Base-by-base conservation (phyloP, 2,797 vertebrate species). In the Sebastolobus alascanus region DNA sequence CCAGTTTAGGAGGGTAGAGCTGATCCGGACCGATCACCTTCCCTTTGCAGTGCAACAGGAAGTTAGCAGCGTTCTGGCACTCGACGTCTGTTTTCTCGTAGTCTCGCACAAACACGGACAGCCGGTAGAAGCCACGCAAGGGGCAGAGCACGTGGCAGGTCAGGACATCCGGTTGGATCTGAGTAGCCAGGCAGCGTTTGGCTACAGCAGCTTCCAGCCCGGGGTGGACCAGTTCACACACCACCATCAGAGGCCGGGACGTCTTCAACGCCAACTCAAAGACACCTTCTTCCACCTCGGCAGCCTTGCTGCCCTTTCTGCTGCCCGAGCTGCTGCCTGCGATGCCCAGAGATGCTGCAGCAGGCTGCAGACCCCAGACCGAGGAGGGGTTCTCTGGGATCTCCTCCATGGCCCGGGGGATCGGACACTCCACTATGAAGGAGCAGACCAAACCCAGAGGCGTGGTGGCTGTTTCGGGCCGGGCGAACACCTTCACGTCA, bases 401-500 rank as follows among this genome's bases (percentile, higher is more conserved):
- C 59, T 93, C 91, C 83, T 96, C 95, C 55, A 75, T 91, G 2
- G 83, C 84, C 0, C 77, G 82, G 13, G 96, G 86, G 2, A 76
- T 74, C 0, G 82, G 88, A 73, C 95, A 96, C 4, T 96, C 94
- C 1, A 97, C 88, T 2, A 93, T 95, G 77, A 96, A 95, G 88
- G 97, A 96, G 82, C 96, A 97, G 50, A 97, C 93, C 96, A 96
- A 97, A 18, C 68, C 77, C 69, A 94, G 94, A 2, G 91, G 75
- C 0, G 91, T 83, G 58, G 77, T 73, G 31, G 94, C 82, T 1
- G 80, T 52, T 0, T 94, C 90, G 0, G 89, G 90, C 8, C 95
- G 90, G 0, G 96, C 96, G 0, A 97, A 97, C 78, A 97, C 88
- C 90, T 96, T 96, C 37, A 97, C 91, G 8, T 97, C 93, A 0